Base-by-base conservation (phyloP, 2,797 vertebrate species). In the Odontamblyopus rebecca region DNA sequence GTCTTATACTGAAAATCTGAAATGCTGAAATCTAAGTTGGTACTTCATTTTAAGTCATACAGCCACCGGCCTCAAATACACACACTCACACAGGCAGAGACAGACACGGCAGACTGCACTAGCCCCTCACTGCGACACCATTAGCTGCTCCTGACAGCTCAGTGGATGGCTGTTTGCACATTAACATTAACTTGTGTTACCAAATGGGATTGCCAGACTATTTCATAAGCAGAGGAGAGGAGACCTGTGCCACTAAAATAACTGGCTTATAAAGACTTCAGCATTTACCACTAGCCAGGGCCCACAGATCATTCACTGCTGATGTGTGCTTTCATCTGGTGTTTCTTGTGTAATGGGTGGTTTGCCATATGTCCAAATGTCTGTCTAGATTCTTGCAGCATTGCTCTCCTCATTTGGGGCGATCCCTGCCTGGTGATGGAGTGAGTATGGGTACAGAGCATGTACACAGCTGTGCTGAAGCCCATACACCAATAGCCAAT, bases 391-490 rank as follows among this genome's bases (percentile, higher is more conserved):
- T 70, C 15, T 81, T 48, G 51, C 16, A 57, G 67, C 65, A 54
- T 72, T 69, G 44, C n/a, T 70, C 51, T 74, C 63, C 54, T 74
- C 51, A 51, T 68, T 75, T 5, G 2, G 57, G 35, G 67, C 63
- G 67, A 68, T 70, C 54, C 27, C 74, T 81, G 71, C 69, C 79
- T 77, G 72, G 27, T 79, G 80, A 87, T 86, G 68, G 60, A 62
- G 82, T 75, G 74, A 68, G 79, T 79, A 71, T 80, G 78, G 66
- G 76, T 86, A 80, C 63, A 62, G 64, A 23, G 77, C 32, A 71
- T 70, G 82, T 74, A 75, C 88, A 88, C 92, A 92, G 90, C 89
- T 94, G 90, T 83, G 88, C 68, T 78, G 74, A 56, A 76, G 81
- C 78, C 81, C 79, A 73, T 60, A 87, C 61, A n/a, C 82, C 80